phyloP scores from a whole-genome alignment of 2,113 vertebrate species.

The Polyodon spathula region DNA sequence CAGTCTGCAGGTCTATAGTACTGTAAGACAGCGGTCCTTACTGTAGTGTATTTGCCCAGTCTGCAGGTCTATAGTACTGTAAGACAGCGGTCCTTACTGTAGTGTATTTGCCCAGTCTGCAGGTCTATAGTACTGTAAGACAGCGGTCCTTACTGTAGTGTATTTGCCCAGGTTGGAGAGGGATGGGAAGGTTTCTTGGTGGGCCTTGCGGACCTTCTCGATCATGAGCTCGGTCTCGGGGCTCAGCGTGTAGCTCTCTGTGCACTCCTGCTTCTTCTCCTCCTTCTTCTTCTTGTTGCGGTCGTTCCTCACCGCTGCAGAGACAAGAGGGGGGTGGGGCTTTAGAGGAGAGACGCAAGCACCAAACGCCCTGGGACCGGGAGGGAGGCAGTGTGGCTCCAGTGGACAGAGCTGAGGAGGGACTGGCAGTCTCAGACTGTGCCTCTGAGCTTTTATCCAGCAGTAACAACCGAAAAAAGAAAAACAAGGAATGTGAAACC shows the following conservation, averaged over 20 bases:
- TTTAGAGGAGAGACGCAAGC: background rate
- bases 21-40: too few species aligned
- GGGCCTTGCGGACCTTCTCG: conserved; percentile 79
- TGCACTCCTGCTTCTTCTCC: conserved; percentile 79
- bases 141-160: conserved; percentile 61
- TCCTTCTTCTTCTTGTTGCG: conserved; percentile 98
- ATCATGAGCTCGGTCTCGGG: conserved; percentile 85
- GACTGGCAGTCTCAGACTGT: too few species aligned
- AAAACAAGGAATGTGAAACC: background rate
- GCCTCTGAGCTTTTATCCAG: too few species aligned
- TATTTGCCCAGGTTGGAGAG: conserved; percentile 72
- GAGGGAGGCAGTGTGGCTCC: too few species aligned
- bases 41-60: too few species aligned
- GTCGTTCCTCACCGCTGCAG: conserved; percentile 85
- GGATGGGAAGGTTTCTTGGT: conserved; percentile 86
- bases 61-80: too few species aligned
- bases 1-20: too few species aligned
- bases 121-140: background rate
- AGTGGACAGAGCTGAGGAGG: too few species aligned
- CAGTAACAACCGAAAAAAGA: too few species aligned
- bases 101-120: too few species aligned
- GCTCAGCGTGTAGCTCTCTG: conserved; percentile 72
- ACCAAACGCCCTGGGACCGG: too few species aligned
- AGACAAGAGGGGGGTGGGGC: conserved; percentile 5
- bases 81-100: too few species aligned